Evolutionary conservation across 2,797 vertebrate genomes (phyloP).

Genomic region (Amniataba percoides): DNA sequence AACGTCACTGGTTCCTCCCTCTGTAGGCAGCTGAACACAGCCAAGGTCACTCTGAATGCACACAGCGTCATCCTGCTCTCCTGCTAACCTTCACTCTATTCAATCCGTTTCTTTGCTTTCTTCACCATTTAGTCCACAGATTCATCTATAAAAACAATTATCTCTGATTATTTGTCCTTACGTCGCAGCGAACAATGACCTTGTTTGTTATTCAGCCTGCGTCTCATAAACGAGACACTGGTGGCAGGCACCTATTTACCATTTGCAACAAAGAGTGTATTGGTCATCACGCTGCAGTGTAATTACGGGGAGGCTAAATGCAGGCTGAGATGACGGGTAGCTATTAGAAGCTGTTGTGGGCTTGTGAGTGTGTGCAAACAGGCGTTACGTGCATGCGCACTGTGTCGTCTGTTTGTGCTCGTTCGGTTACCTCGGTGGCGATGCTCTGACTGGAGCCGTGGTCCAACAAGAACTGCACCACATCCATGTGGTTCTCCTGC

Average conservation of each 20-base stretch:
- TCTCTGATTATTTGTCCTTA: background rate
- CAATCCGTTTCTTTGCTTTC: background rate
- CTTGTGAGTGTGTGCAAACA: slow-evolving; percentile 32
- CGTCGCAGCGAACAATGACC: background rate
- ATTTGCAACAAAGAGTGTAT: background rate
- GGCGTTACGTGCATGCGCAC: too few species aligned
- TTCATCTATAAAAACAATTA: background rate
- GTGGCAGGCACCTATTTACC: slow-evolving; percentile 16
- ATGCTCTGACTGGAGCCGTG: slow-evolving; percentile 97
- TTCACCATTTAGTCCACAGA: slow-evolving; percentile 1
- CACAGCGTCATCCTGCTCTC: background rate
- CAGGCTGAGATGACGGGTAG: slow-evolving; percentile 14
- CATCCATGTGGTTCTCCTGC: slow-evolving; percentile 98
- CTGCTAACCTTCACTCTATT: background rate
- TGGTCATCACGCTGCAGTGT: slow-evolving; percentile 23
- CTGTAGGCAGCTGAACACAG: background rate
- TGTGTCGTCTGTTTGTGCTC: background rate
- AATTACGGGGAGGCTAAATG: slow-evolving; percentile 41
- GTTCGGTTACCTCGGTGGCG: slow-evolving; percentile 90
- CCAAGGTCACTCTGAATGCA: slow-evolving; percentile 58
- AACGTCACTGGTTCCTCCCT: slow-evolving; percentile 14
- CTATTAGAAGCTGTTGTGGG: slow-evolving; percentile 14
- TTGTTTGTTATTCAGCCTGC: background rate
- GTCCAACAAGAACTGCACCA: slow-evolving; percentile 96
- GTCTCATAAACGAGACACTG: slow-evolving; percentile 8